Evolutionary conservation across 2,888 invertebrate genomes (phyloP).

Genomic region (Melikaiella ostensackeni): DNA sequence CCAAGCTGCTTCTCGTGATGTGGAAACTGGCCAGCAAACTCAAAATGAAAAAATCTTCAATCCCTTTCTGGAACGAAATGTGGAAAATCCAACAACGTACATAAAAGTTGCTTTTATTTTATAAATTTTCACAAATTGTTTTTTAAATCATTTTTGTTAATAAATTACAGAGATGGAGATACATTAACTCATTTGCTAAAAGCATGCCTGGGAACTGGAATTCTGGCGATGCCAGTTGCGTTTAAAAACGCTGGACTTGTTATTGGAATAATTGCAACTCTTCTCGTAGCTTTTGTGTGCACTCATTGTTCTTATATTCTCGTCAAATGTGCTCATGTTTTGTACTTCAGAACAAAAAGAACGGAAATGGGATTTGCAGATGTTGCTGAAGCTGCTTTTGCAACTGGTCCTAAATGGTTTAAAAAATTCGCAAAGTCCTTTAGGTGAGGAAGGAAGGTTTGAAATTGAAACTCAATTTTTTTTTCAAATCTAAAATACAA

Average conservation of each 20-base stretch:
- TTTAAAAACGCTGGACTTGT: conserved; percentile 92
- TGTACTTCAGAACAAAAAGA: conserved; percentile 85
- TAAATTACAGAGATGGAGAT: conserved; percentile 86
- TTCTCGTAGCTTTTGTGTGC: conserved; percentile 92
- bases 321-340: conserved; percentile 89
- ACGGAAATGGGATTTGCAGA: conserved; percentile 91
- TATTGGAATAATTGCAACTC: conserved; percentile 89
- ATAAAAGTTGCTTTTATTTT: conserved; percentile 80
- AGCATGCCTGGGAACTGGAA: conserved; percentile 96
- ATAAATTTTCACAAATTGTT: background rate
- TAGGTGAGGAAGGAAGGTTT: conserved; percentile 78
- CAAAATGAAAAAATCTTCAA: conserved; percentile 81
- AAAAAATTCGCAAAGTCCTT: conserved; percentile 82
- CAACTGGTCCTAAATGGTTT: conserved; percentile 86
- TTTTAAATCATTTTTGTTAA: background rate
- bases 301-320: conserved; percentile 96
- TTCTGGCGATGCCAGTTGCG: conserved; percentile 95
- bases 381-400: conserved; percentile 89
- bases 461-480: background rate
- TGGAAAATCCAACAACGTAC: conserved; percentile 91
- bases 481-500: background rate
- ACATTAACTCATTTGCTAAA: conserved; percentile 96
- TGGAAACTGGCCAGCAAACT: conserved; percentile 77
- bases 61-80: conserved; percentile 85
- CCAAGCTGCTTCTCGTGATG: conserved; percentile 80